Conservation (phyloP, 2,113 vertebrate genomes). For the Varanus komodoensis region DNA sequence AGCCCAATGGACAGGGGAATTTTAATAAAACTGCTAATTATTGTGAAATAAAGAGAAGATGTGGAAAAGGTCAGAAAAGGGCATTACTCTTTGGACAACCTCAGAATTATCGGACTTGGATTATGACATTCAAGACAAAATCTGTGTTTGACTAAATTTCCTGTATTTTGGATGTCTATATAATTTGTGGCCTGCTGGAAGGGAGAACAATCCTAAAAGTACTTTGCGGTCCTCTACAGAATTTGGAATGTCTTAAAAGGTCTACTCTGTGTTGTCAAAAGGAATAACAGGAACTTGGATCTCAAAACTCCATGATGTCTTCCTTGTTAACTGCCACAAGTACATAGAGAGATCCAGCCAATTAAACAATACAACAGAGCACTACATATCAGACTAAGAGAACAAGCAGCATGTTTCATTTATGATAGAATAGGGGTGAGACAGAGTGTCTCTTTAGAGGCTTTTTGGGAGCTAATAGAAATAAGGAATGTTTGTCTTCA, state of each 20-base stretch:
- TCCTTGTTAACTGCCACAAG: not conserved
- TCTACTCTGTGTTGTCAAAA: not conserved
- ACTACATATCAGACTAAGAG: constrained; percentile 20
- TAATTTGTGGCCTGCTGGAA: not conserved
- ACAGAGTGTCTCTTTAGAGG: constrained; percentile 48
- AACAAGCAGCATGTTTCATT: constrained; percentile 16
- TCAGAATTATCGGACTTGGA: not conserved
- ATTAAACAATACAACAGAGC: constrained; percentile 3
- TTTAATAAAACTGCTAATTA: not conserved
- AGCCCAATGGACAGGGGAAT: no score
- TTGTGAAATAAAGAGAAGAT: not conserved
- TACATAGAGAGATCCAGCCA: constrained; percentile 18
- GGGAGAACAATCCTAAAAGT: not conserved
- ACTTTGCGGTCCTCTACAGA: constrained; percentile 25
- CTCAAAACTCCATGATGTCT: constrained; percentile 38
- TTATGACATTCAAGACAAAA: not conserved
- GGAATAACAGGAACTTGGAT: constrained; percentile 38
- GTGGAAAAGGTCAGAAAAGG: not conserved
- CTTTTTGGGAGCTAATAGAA: constrained; percentile 38
- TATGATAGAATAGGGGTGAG: constrained; percentile 27
- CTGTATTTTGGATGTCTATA: not conserved
- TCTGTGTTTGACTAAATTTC: not conserved
- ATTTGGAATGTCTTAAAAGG: constrained; percentile 5
- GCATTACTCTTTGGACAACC: not conserved
- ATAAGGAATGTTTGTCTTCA: constrained; percentile 41